These are phyloP conservation scores for Brachionus angularis DNA, from an alignment of 1,140 invertebrate species.

Conservation along the genomic window DNA sequence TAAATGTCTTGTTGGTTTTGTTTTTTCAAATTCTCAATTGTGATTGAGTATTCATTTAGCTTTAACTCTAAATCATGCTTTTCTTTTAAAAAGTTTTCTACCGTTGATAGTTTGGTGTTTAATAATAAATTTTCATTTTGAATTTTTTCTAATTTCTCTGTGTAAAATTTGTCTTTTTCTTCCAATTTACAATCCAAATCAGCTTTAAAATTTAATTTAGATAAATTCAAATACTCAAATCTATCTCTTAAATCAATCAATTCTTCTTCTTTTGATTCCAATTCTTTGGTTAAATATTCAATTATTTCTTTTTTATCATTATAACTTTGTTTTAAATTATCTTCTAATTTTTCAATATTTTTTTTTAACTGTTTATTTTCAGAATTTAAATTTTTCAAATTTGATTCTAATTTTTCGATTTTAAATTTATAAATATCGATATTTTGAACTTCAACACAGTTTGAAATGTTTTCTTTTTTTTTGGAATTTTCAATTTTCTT, in stretches of 20 bases:
- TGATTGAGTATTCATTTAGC: not conserved
- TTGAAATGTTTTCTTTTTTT: too few species aligned
- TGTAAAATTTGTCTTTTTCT: not conserved
- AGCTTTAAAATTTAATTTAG: not conserved
- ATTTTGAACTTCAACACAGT: too few species aligned
- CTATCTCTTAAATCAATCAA: slow-evolving; percentile 18
- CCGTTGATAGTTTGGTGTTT: slow-evolving; percentile 18
- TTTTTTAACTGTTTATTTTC: slow-evolving; percentile 3
- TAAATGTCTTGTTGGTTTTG: slow-evolving; percentile 24
- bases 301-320: slow-evolving; percentile 29
- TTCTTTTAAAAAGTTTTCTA: slow-evolving; percentile 31
- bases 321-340: slow-evolving; percentile 2
- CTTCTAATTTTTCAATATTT: not conserved
- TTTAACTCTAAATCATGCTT: not conserved
- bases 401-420: too few species aligned
- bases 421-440: too few species aligned
- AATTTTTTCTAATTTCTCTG: slow-evolving; percentile 2
- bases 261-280: not conserved
- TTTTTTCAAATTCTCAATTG: slow-evolving; percentile 14
- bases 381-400: too few species aligned
- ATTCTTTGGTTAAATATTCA: slow-evolving; percentile 6
- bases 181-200: not conserved
- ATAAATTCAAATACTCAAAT: not conserved
- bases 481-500: too few species aligned
- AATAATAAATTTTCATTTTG: slow-evolving; percentile 11